Conservation (phyloP, 2,113 vertebrate genomes). For the Pseudorectes ferrugineus region DNA sequence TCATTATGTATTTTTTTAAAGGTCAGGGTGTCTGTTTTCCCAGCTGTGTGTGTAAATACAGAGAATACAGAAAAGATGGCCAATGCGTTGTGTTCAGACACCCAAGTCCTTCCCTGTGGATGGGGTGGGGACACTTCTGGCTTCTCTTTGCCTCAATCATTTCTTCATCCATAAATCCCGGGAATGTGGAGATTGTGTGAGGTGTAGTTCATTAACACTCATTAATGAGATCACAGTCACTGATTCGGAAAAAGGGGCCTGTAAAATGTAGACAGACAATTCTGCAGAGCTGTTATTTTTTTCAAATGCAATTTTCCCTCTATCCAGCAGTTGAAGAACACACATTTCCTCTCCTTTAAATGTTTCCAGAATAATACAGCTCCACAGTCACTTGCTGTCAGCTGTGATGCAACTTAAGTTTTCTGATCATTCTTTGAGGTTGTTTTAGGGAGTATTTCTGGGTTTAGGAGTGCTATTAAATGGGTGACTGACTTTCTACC, state of each 20-base stretch:
- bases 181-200: rapidly evolving
- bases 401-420: neutral
- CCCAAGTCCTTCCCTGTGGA: neutral
- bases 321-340: neutral
- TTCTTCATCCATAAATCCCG: neutral
- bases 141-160: neutral
- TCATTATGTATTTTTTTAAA: neutral
- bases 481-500: neutral
- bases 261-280: neutral
- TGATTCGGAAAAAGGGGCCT: neutral
- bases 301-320: neutral
- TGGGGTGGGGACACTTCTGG: neutral
- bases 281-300: neutral
- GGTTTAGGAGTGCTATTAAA: neutral
- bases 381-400: neutral
- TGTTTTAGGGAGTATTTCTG: neutral
- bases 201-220: neutral
- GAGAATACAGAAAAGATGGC: neutral
- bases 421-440: neutral
- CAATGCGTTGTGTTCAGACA: neutral
- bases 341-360: neutral
- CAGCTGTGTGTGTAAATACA: neutral
- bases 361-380: neutral
- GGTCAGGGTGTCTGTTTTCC: neutral
- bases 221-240: neutral